phyloP scores from a whole-genome alignment of 1,140 invertebrate genomes.

The Brachionus sp. region DNA sequence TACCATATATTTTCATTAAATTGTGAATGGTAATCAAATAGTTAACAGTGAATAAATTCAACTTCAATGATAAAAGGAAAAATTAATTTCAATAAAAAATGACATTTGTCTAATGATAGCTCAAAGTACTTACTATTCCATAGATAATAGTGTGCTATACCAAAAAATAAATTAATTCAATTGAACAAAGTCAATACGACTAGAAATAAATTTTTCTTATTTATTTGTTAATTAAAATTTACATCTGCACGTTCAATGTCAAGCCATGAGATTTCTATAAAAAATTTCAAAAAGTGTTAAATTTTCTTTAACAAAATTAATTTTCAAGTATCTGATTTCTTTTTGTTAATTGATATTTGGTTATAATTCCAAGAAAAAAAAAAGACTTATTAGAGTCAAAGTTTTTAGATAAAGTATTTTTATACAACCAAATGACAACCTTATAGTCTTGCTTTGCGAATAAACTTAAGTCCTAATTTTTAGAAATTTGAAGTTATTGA shows the following conservation, averaged over 20 bases:
- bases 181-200: background rate
- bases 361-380: background rate
- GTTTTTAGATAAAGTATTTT: background rate
- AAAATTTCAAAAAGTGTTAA: background rate
- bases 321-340: background rate
- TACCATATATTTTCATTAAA: background rate
- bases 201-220: background rate
- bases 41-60: constrained; percentile 1
- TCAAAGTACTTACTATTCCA: background rate
- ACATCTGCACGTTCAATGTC: background rate
- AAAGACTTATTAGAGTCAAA: background rate
- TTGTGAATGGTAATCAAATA: constrained; percentile 2
- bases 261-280: background rate
- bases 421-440: background rate
- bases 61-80: background rate
- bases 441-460: background rate
- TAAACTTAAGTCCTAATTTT: constrained; percentile 1
- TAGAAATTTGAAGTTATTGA: constrained; percentile 36
- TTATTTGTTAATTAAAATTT: background rate
- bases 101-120: constrained; percentile 7
- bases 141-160: background rate
- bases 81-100: constrained; percentile 9
- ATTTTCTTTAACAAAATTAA: background rate
- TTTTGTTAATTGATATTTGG: background rate
- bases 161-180: background rate